A percentile compares a stretch with the other conserved stretches of the same genome.
These are phyloP conservation scores for Eilema caniola DNA, from an alignment of 2,888 invertebrate species.

Conservation along the genomic window DNA sequence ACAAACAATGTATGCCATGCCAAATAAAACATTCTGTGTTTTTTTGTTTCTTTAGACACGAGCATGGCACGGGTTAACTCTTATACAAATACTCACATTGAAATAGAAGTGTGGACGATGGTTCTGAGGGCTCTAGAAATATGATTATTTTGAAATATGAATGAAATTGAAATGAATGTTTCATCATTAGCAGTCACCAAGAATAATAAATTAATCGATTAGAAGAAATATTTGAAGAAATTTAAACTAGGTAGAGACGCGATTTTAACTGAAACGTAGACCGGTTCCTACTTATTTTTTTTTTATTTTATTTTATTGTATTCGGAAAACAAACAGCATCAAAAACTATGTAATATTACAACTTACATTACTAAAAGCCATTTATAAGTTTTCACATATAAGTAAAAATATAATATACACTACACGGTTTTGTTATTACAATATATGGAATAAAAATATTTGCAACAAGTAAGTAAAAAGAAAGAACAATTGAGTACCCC, in stretches of 20 bases:
- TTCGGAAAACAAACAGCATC: too few relatives aligned
- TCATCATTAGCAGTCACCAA: not conserved
- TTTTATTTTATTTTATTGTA: too few relatives aligned
- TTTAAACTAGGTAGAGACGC: not conserved
- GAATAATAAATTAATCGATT: not conserved
- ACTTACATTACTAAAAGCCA: too few relatives aligned
- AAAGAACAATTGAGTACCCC: too few relatives aligned
- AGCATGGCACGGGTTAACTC: constrained; percentile 54
- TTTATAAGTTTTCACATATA: too few relatives aligned
- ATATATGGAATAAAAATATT: too few relatives aligned
- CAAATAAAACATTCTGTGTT: constrained; percentile 50
- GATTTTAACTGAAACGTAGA: too few relatives aligned
- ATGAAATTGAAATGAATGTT: not conserved
- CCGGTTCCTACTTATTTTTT: too few relatives aligned
- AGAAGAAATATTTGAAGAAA: not conserved
- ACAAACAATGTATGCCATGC: constrained; percentile 52
- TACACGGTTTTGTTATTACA: too few relatives aligned
- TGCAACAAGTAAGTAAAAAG: too few relatives aligned
- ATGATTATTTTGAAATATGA: constrained; percentile 62
- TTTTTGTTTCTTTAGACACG: constrained; percentile 50
- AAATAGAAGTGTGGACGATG: constrained; percentile 49
- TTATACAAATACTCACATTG: constrained; percentile 68
- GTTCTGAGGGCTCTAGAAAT: constrained; percentile 68
- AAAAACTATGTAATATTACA: too few relatives aligned
- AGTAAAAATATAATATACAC: too few relatives aligned